Percentiles rank a stretch among this genome's conserved stretches.
Conservation (phyloP, 2,113 vertebrate genomes). For the Prionailurus viverrinus region DNA sequence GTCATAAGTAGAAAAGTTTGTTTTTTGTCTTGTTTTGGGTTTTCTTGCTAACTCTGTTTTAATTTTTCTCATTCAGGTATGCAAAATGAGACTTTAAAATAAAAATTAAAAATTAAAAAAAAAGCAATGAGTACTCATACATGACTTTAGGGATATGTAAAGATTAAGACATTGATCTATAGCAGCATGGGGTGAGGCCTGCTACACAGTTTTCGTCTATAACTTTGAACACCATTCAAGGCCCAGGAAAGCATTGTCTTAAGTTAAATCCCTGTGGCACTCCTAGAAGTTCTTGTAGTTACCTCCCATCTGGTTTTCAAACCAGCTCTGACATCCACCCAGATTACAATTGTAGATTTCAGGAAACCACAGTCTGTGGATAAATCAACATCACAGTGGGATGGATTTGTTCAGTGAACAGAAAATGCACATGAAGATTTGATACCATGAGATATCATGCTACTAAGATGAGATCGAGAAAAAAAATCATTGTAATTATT, state of each 20-base stretch:
- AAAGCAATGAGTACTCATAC: fast-evolving
- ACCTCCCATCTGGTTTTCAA: not conserved
- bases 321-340: not conserved
- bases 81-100: not conserved
- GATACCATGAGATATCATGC: not conserved
- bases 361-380: not conserved
- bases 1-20: not conserved
- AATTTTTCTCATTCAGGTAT: not conserved
- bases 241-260: not conserved
- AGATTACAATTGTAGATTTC: constrained; percentile 6
- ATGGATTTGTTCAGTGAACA: constrained; percentile 38
- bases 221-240: not conserved
- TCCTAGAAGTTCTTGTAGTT: not conserved
- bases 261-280: not conserved
- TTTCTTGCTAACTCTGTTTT: not conserved
- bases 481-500: constrained; percentile 45
- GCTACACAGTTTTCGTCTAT: not conserved
- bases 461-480: not conserved
- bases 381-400: constrained; percentile 14
- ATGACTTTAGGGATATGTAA: not conserved
- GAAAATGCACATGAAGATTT: not conserved
- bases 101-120: not conserved
- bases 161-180: not conserved
- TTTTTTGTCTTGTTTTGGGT: not conserved
- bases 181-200: not conserved